Evolutionary conservation across 2,888 invertebrate genomes (phyloP).

Genomic region (Argynnis bischoffii): DNA sequence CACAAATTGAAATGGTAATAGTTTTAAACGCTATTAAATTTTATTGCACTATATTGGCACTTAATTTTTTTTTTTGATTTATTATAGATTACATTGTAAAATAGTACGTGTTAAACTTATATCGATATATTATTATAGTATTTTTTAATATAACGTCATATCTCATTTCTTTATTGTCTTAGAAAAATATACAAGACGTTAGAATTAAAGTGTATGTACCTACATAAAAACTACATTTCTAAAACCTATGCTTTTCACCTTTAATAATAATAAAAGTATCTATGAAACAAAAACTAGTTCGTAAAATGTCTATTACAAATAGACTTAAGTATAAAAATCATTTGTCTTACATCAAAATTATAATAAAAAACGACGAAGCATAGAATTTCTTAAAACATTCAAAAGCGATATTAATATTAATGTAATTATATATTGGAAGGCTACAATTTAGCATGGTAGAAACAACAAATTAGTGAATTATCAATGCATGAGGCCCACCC

Average conservation of each 20-base stretch:
- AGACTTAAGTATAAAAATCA: background rate
- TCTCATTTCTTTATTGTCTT: too few species aligned
- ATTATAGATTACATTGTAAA: too few species aligned
- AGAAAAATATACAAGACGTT: too few species aligned
- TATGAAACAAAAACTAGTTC: too few species aligned
- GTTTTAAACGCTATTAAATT: conserved; percentile 6
- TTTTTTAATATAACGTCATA: too few species aligned
- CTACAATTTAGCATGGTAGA: conserved; percentile 74
- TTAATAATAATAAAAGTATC: too few species aligned
- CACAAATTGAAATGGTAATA: conserved; percentile 19
- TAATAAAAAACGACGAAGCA: conserved; percentile 6
- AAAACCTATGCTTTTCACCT: too few species aligned
- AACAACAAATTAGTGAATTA: conserved; percentile 80
- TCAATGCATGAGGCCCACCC: conserved; percentile 76
- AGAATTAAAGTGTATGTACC: too few species aligned
- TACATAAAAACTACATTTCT: too few species aligned
- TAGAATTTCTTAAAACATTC: conserved; percentile 6
- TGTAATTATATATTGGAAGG: conserved; percentile 66
- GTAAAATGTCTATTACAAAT: background rate
- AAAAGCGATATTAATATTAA: conserved; percentile 73
- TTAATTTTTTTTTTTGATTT: too few species aligned
- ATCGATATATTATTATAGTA: too few species aligned
- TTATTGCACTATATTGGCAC: background rate
- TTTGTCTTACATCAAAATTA: background rate
- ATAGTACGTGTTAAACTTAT: too few species aligned